Conservation (phyloP, 2,888 invertebrate genomes). For the Cryptophagus acutangulus region DNA sequence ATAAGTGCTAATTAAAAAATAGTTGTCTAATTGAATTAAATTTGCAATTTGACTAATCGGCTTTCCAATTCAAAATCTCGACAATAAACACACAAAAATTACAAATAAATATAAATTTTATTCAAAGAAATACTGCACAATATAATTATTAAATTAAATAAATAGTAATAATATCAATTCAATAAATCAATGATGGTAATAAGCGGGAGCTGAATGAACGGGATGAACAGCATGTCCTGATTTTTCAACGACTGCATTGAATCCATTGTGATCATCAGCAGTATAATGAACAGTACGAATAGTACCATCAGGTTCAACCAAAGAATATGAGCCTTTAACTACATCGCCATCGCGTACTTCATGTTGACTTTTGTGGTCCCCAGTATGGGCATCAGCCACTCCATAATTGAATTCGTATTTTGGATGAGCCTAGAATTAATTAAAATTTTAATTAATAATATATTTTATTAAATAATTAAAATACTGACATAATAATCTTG, state of each 20-base stretch:
- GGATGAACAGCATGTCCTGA: slow-evolving; percentile 39
- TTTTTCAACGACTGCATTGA: slow-evolving; percentile 58
- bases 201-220: slow-evolving; percentile 13
- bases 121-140: slow-evolving; percentile 1
- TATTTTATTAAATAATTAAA: not conserved
- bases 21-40: not conserved
- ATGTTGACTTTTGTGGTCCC: slow-evolving; percentile 53
- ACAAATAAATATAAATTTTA: slow-evolving; percentile 3
- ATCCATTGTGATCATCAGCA: slow-evolving; percentile 58
- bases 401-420: slow-evolving; percentile 55
- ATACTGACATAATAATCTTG: slow-evolving; percentile 12
- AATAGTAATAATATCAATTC: not conserved
- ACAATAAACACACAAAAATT: not conserved
- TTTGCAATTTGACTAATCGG: not conserved
- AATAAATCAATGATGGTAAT: slow-evolving; percentile 9
- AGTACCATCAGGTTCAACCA: slow-evolving; percentile 60
- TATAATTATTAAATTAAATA: not conserved
- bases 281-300: slow-evolving; percentile 60
- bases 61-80: not conserved
- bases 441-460: too few relatives aligned
- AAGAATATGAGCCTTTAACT: slow-evolving; percentile 59
- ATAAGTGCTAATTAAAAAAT: not conserved
- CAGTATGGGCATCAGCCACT: slow-evolving; percentile 55
- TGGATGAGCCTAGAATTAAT: slow-evolving; percentile 51
- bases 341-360: slow-evolving; percentile 55